A percentile compares a stretch with the other conserved stretches of the same genome.
Conservation (phyloP, 2,888 invertebrate genomes). For the Melanostoma scalare region DNA sequence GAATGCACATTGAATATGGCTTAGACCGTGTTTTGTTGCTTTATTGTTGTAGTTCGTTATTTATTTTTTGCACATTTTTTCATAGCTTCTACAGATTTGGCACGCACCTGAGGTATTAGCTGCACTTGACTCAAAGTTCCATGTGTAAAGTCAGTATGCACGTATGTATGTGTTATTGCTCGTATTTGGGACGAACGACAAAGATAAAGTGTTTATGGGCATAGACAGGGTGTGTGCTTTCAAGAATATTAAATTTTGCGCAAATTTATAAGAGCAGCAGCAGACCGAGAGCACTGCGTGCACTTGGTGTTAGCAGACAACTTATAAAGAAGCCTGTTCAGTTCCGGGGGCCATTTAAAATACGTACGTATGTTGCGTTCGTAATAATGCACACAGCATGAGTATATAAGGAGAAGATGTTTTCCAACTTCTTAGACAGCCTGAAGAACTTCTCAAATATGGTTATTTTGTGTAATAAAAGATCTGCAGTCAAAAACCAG, state of each 20-base stretch:
- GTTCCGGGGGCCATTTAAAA: slow-evolving; percentile 42
- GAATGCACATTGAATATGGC: slow-evolving; percentile 70
- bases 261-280: slow-evolving; percentile 44
- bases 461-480: no score
- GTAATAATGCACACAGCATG: slow-evolving; percentile 4
- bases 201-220: slow-evolving; percentile 69
- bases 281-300: slow-evolving; percentile 20
- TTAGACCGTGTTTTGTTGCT: slow-evolving; percentile 15
- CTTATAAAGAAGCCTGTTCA: slow-evolving; percentile 13
- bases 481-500: no score
- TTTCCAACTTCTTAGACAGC: slow-evolving; percentile 52
- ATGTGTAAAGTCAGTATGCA: slow-evolving; percentile 12
- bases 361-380: background rate
- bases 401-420: slow-evolving; percentile 6
- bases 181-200: slow-evolving; percentile 53
- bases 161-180: slow-evolving; percentile 34
- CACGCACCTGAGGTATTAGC: slow-evolving; percentile 66
- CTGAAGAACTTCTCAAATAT: slow-evolving; percentile 33
- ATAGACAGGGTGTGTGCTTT: slow-evolving; percentile 60
- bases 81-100: slow-evolving; percentile 53
- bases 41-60: background rate
- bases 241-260: slow-evolving; percentile 59
- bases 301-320: slow-evolving; percentile 13
- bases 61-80: slow-evolving; percentile 26
- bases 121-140: slow-evolving; percentile 66